These are phyloP conservation scores for Sapajus apella DNA, from an alignment of 2,113 vertebrate species.

Conservation along the genomic window DNA sequence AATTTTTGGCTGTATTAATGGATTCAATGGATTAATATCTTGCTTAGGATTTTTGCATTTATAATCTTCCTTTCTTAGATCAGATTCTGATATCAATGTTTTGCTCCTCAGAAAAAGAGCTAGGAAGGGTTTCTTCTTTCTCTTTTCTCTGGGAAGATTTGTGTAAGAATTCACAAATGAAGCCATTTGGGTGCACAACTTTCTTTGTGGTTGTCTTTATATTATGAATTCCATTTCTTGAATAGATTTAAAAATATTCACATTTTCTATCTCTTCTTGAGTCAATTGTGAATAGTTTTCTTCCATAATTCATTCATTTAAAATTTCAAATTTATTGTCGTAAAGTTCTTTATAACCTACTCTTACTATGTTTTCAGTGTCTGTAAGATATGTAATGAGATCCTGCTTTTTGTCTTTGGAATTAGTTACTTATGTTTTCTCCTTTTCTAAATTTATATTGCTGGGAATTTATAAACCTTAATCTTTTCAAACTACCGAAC, in stretches of 20 bases:
- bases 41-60: neutral
- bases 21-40: neutral
- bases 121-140: neutral
- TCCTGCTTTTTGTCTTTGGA: neutral
- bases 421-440: neutral
- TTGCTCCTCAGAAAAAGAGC: neutral
- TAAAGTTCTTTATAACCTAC: neutral
- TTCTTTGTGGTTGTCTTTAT: neutral
- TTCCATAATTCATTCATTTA: neutral
- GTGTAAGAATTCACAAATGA: neutral
- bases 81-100: conserved; percentile 5
- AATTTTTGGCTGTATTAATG: neutral
- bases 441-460: neutral
- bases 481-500: neutral
- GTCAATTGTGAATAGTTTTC: neutral
- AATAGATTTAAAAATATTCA: neutral
- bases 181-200: neutral
- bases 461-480: neutral
- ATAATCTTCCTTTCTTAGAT: neutral
- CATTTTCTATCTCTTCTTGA: neutral
- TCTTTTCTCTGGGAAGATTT: neutral
- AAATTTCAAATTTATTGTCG: conserved; percentile 24
- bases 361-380: neutral
- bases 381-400: neutral
- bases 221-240: neutral